Conservation (phyloP, 2,797 vertebrate species). For the Coccyzus lansbergi region DNA sequence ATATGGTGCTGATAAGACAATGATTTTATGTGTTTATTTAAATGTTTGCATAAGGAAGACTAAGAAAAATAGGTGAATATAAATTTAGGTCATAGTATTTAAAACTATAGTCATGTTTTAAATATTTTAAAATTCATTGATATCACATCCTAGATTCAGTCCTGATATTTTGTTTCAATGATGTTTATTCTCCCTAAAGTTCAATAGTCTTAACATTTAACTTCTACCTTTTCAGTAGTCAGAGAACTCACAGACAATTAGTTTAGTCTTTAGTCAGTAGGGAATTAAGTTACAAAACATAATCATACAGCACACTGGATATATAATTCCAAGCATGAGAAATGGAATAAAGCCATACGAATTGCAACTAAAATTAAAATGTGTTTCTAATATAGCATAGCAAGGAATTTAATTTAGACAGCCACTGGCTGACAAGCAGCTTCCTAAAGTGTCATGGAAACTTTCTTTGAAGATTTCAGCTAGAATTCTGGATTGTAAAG, state of each 20-base stretch:
- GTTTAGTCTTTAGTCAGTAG: neutral
- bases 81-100: neutral
- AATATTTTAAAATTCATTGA: neutral
- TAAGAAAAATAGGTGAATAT: neutral
- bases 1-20: neutral
- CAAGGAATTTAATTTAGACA: neutral
- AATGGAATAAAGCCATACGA: neutral
- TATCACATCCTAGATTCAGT: neutral
- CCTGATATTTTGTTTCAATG: neutral
- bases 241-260: neutral
- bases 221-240: neutral
- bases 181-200: neutral
- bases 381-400: neutral
- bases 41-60: neutral
- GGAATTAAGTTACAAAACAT: neutral
- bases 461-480: neutral
- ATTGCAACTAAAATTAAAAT: neutral
- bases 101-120: neutral
- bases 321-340: neutral
- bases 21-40: neutral
- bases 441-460: neutral
- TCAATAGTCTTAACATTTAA: neutral
- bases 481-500: neutral
- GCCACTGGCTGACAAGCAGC: neutral
- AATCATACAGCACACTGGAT: neutral